Base-by-base conservation (phyloP, 2,888 invertebrate genomes). In the Pollenia angustigena region DNA sequence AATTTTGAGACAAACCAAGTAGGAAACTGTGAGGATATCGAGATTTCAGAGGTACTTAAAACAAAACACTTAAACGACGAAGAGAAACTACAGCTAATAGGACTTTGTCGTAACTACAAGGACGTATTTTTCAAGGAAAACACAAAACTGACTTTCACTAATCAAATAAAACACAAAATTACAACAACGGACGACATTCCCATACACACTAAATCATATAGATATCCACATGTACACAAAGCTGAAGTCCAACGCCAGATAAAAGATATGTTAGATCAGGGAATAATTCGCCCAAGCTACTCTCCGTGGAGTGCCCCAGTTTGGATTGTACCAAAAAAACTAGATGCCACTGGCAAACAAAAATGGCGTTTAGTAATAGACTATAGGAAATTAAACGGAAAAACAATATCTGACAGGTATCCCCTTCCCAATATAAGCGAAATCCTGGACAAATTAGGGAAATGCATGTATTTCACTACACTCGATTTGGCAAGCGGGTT, bases 391-490 rank as follows among this genome's bases (percentile, higher is more conserved):
- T 3, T 50, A 12, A 68, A 68, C n/a, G 50, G 32, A 9, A 68
- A 50, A 9, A 68, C 64, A 6, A 64, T 64, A 9, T 44, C 44
- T 46, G 64, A 64, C 16, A 64, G 44, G 44, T 46, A 23, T 23
- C 18, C 18, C 18, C 18, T 23, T 1, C 18, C 18, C 18, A 23
- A 23, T 23, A 23, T 23, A 23, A 23, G 18, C 18, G 18, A 23
- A 23, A 23, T 23, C 18, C 18, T 23, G 18, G 18, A 23, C 18
- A 23, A 23, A 23, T 23, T 23, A 23, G 18, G 18, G 18, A 23
- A 23, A 23, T 23, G 18, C 48, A 89, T 90, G 85, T 93, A 92
- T 87, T 93, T 93, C 78, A 80, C 91, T 0, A 90, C 89, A 14
- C 42, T 90, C 0, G 91, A 91, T 79, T 23, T 23, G 18, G 18